Evolutionary conservation across 2,113 vertebrate genomes (phyloP).

Genomic region (Oreocharis arfaki): DNA sequence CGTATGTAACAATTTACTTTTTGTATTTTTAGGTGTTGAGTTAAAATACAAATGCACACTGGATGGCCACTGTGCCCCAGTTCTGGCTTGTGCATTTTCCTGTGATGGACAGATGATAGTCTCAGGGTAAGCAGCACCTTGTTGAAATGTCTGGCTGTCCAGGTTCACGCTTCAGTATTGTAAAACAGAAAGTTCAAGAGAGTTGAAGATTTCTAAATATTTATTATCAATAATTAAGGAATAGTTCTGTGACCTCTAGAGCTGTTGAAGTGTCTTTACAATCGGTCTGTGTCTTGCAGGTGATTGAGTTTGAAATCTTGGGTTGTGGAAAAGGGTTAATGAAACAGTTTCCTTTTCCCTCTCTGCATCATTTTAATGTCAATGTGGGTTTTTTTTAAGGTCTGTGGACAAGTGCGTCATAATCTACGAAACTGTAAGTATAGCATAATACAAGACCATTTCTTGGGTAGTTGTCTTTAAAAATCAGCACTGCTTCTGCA

Average conservation of each 20-base stretch:
- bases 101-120: conserved; percentile 80
- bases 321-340: background rate
- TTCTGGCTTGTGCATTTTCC: conserved; percentile 86
- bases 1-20: background rate
- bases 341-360: background rate
- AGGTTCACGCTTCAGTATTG: background rate
- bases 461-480: background rate
- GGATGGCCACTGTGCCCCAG: conserved; percentile 79
- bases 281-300: background rate
- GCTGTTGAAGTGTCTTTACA: background rate
- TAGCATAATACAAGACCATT: background rate
- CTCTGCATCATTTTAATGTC: background rate
- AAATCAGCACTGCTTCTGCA: background rate
- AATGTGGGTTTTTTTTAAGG: conserved; percentile 67
- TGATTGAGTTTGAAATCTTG: background rate
- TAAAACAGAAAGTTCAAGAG: background rate
- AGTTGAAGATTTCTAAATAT: background rate
- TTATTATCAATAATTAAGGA: background rate
- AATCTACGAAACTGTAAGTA: conserved; percentile 82
- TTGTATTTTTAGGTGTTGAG: conserved; percentile 67
- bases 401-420: conserved; percentile 87
- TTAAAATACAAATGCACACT: conserved; percentile 76
- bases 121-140: conserved; percentile 77
- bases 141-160: background rate
- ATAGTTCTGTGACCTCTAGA: background rate